Base-by-base conservation (phyloP, 2,888 invertebrate species). In the Macrosiphum euphorbiae region DNA sequence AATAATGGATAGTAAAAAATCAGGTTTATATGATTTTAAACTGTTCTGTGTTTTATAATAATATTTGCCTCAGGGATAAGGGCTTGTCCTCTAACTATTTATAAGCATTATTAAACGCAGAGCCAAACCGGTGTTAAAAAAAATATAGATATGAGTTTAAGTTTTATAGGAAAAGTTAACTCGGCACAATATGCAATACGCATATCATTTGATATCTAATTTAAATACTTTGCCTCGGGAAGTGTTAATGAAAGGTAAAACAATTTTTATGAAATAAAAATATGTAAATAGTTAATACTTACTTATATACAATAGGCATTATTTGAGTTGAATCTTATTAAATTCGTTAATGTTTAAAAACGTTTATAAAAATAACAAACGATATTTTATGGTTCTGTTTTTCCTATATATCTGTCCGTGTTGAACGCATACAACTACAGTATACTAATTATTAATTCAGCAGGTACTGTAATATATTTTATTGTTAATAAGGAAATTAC, bases 1-100 rank as follows among this genome's bases (percentile, higher is more conserved):
- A 90, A 90, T 90, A 90, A 90, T 90, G 78, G 78, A 90, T 28
- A 52, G 67, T 78, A 20, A 90, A 90, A 90, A 78, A 90, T n/a
- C 78, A 90, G 78, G 78, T 90, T 52, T 84, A 26, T 78, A 90
- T 47, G 47, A 13, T n/a, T 90, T 89, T 89, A 89, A 85, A 61
- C 47, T 61, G 89, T 90, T 58, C 61, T 47, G 89, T 50, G 47
- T 78, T 52, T 35, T 78, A 44, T 26, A 44, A 67, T 67, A 67
- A 67, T 67, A 67, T 35, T 35, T 50, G 78, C 90, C 90, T 90
- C 26, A 28, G 78, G 78, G 50, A 52, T 41, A 90, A 11, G 50
- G 90, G 90, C 47, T 90, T 67, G 90, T 67, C 47, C 24, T 67
- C 67, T 50, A 35, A 90, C n/a, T 50, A 67, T 90, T 28, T 67